Evolutionary conservation across 1,140 invertebrate species (phyloP).

Genomic region (Aphaenogaster floridana): DNA sequence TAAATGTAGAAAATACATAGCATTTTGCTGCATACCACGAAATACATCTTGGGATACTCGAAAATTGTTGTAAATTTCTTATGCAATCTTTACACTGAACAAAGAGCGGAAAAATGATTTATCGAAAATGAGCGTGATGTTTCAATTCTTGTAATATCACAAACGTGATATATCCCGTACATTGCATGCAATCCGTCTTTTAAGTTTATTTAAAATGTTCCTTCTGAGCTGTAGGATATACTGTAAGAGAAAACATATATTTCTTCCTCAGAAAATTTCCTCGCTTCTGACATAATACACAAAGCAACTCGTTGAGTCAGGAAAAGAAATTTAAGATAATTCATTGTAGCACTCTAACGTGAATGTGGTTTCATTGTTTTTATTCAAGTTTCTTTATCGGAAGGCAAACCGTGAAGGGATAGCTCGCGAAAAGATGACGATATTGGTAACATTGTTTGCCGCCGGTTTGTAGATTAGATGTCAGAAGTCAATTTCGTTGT

Average conservation of each 20-base stretch:
- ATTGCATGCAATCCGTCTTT: background rate
- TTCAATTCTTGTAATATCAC: background rate
- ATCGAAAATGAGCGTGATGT: background rate
- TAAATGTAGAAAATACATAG: background rate
- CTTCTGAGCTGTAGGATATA: background rate
- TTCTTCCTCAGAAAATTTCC: background rate
- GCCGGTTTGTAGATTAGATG: background rate
- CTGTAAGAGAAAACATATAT: background rate
- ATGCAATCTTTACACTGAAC: background rate
- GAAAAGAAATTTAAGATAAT: too few relatives aligned
- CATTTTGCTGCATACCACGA: background rate
- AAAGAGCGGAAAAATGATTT: background rate
- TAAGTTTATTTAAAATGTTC: background rate
- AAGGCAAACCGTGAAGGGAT: background rate
- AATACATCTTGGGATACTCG: background rate
- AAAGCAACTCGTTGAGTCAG: too few relatives aligned
- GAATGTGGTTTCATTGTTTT: background rate
- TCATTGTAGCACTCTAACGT: too few relatives aligned
- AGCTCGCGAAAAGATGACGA: background rate
- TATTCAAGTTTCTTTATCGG: background rate
- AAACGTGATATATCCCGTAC: background rate
- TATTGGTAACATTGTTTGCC: background rate
- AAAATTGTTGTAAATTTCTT: background rate
- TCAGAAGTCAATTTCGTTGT: background rate
- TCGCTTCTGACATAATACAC: background rate